Percentiles rank a stretch among this genome's conserved stretches.
Conservation (phyloP, 2,113 vertebrate genomes). For the Trinectes maculatus region DNA sequence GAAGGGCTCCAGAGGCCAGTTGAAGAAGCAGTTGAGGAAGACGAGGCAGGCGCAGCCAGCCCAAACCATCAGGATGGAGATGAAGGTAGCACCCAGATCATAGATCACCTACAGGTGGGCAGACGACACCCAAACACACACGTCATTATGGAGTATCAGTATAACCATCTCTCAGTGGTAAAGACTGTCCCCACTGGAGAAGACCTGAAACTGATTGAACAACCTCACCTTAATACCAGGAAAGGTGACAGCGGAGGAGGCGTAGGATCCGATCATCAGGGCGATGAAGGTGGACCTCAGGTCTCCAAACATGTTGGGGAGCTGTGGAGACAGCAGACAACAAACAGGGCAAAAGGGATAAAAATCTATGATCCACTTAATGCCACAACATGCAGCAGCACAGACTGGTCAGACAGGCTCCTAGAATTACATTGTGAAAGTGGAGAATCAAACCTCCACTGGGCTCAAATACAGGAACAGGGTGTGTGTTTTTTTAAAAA, state of each 20-base stretch:
- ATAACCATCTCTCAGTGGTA: too few relatives aligned
- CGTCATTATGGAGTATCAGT: slow-evolving; percentile 13
- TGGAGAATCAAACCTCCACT: too few relatives aligned
- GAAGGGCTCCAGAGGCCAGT: slow-evolving; percentile 98
- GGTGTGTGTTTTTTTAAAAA: too few relatives aligned
- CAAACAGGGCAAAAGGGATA: background rate
- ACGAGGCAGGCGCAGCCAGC: slow-evolving; percentile 92
- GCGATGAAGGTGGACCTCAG: slow-evolving; percentile 97
- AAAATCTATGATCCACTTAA: too few relatives aligned
- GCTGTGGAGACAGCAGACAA: slow-evolving; percentile 72
- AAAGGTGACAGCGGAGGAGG: slow-evolving; percentile 97
- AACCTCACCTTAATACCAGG: slow-evolving; percentile 92
- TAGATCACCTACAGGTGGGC: slow-evolving; percentile 89
- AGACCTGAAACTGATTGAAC: too few relatives aligned
- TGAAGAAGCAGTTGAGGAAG: slow-evolving; percentile 98
- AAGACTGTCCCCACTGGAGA: too few relatives aligned
- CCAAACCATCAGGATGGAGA: slow-evolving; percentile 93
- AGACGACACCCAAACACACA: slow-evolving; percentile 67
- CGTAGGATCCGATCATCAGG: slow-evolving; percentile 99
- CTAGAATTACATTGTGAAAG: too few relatives aligned
- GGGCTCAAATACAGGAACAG: too few relatives aligned
- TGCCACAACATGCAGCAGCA: too few relatives aligned
- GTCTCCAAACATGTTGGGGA: slow-evolving; percentile 98
- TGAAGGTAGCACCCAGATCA: slow-evolving; percentile 90
- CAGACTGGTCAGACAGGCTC: too few relatives aligned